phyloP scores from a whole-genome alignment of 2,113 vertebrate genomes.

The Campylomormyrus tamandua region DNA sequence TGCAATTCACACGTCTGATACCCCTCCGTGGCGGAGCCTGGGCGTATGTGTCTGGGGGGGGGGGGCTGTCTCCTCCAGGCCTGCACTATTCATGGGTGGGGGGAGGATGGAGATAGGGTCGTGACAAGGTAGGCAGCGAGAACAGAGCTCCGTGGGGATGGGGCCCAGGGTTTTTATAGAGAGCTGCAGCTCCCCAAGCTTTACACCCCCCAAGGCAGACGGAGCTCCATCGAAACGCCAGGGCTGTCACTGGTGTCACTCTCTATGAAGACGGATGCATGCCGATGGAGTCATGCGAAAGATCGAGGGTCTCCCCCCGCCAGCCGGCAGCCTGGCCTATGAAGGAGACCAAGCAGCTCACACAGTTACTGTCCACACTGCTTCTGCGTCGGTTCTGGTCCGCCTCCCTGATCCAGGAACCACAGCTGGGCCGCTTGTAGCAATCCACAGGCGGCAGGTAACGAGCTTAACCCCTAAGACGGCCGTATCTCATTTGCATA shows the following conservation, averaged over 20 bases:
- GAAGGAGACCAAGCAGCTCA: not conserved
- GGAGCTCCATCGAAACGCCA: not conserved
- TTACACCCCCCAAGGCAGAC: not conserved
- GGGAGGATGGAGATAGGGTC: not conserved
- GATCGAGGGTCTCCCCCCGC: not conserved
- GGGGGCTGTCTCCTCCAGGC: not conserved
- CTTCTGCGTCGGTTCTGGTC: not conserved
- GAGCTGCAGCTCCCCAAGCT: not conserved
- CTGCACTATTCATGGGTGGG: not conserved
- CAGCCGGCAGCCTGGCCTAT: not conserved
- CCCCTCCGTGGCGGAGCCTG: not conserved
- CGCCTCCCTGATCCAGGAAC: not conserved
- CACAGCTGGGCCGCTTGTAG: not conserved
- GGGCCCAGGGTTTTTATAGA: not conserved
- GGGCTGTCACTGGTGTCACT: not conserved
- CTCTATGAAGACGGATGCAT: not conserved
- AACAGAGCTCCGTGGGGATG: not conserved
- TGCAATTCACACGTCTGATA: slow-evolving; percentile 17
- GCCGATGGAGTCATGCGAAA: not conserved
- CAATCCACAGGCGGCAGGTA: not conserved
- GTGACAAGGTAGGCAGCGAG: slow-evolving; percentile 5
- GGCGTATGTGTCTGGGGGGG: not conserved
- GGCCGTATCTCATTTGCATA: not conserved
- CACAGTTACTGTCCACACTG: not conserved
- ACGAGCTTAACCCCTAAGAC: not conserved